These are phyloP conservation scores for Drosophila neotestacea DNA, from an alignment of 2,888 invertebrate genomes.

Conservation along the genomic window DNA sequence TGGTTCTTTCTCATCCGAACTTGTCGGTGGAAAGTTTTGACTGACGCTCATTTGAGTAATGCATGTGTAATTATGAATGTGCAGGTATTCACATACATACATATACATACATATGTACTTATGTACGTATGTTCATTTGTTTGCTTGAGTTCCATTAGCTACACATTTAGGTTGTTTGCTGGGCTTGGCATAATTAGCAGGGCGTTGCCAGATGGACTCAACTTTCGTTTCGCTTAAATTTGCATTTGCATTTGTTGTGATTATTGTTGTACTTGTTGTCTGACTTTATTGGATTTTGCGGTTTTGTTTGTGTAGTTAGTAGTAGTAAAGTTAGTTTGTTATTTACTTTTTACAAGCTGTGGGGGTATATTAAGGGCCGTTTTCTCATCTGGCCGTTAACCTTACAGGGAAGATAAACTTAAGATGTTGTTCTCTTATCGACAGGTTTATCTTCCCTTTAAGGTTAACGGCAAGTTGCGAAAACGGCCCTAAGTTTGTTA, in stretches of 20 bases:
- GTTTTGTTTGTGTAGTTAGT: background rate
- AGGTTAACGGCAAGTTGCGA: too few species aligned
- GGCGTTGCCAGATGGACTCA: slow-evolving; percentile 36
- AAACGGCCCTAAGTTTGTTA: too few species aligned
- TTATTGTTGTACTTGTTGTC: background rate
- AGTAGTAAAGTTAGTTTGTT: too few species aligned
- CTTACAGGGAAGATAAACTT: too few species aligned
- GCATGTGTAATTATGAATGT: background rate
- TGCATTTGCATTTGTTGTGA: slow-evolving; percentile 25
- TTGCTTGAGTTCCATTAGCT: slow-evolving; percentile 1
- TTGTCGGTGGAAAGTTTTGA: slow-evolving; percentile 41
- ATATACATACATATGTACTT: background rate
- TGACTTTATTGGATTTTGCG: background rate
- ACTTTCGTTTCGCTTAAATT: slow-evolving; percentile 35
- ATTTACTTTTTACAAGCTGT: too few species aligned
- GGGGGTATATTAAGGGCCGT: too few species aligned
- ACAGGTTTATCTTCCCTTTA: too few species aligned
- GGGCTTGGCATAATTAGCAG: slow-evolving; percentile 34
- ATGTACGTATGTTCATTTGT: slow-evolving; percentile 6
- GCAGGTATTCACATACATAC: background rate
- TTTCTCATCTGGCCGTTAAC: too few species aligned
- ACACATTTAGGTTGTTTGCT: slow-evolving; percentile 18
- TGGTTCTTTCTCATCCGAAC: slow-evolving; percentile 27
- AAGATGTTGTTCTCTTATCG: too few species aligned
- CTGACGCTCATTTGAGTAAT: slow-evolving; percentile 5